Conservation (phyloP, 2,888 invertebrate species). For the Leptinotarsa tumamoca region DNA sequence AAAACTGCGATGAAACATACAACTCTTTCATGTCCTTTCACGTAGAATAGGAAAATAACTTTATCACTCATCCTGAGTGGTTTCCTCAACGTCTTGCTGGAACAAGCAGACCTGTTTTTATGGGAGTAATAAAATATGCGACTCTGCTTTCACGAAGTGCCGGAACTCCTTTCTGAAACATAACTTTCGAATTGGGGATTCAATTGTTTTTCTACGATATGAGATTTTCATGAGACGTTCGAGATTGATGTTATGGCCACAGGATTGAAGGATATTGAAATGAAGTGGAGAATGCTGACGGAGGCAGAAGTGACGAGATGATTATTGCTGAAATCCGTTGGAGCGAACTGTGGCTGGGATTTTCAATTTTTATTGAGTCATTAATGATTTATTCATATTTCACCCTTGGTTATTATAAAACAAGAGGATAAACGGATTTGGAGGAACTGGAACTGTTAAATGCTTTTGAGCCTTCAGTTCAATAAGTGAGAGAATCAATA, state of each 20-base stretch:
- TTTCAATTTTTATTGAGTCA: not conserved
- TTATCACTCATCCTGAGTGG: constrained; percentile 11
- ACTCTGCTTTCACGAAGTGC: constrained; percentile 28
- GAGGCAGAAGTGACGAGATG: not conserved
- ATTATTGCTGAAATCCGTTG: not conserved
- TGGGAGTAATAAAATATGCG: constrained; percentile 12
- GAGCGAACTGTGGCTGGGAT: not conserved
- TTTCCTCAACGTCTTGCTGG: constrained; percentile 2
- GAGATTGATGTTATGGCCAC: constrained; percentile 58
- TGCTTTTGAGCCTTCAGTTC: no score
- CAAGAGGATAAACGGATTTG: no score
- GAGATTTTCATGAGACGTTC: constrained; percentile 55
- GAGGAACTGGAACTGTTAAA: no score
- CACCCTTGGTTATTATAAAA: no score
- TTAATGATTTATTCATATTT: not conserved
- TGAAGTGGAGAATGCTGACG: constrained; percentile 19
- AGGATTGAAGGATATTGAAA: constrained; percentile 49
- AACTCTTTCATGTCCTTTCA: not conserved
- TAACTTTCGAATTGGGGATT: constrained; percentile 45
- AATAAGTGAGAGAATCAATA: no score
- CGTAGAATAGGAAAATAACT: not conserved
- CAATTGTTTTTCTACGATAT: constrained; percentile 51
- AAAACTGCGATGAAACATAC: not conserved
- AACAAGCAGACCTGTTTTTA: constrained; percentile 18
- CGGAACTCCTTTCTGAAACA: constrained; percentile 35